Conservation (phyloP, 2,797 vertebrate genomes). For the Cheirogaleus major region DNA sequence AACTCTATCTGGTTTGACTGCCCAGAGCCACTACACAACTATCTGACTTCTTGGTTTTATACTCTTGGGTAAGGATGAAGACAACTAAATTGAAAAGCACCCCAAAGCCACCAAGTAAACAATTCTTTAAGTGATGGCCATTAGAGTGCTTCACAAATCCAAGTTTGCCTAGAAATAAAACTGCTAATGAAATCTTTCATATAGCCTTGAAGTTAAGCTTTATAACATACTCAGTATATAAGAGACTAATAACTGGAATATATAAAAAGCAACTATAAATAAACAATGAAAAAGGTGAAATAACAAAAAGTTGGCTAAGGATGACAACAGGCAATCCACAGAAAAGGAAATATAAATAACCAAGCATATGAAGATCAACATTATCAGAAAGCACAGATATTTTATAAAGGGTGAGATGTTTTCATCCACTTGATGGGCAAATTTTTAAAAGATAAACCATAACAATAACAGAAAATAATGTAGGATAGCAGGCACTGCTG, state of each 20-base stretch:
- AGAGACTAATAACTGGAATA: background rate
- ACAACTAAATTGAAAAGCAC: slow-evolving; percentile 67
- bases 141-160: background rate
- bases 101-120: slow-evolving; percentile 28
- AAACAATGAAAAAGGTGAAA: slow-evolving; percentile 19
- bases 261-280: slow-evolving; percentile 22
- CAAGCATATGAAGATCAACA: background rate
- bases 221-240: slow-evolving; percentile 21
- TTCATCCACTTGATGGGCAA: background rate
- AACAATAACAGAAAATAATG: slow-evolving; percentile 26
- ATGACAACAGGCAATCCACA: slow-evolving; percentile 17
- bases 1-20: slow-evolving; percentile 77
- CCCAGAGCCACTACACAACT: slow-evolving; percentile 79
- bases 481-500: background rate
- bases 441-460: slow-evolving; percentile 45
- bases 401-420: background rate
- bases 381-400: slow-evolving; percentile 26
- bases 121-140: slow-evolving; percentile 31
- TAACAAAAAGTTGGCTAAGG: slow-evolving; percentile 21
- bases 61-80: slow-evolving; percentile 76
- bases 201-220: background rate
- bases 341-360: slow-evolving; percentile 30
- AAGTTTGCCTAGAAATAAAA: slow-evolving; percentile 18
- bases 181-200: background rate
- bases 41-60: slow-evolving; percentile 77